Percentiles rank a stretch among this genome's conserved stretches.
phyloP scores from a whole-genome alignment of 2,888 invertebrate species.

The Himalopsyche kuldschensis region DNA sequence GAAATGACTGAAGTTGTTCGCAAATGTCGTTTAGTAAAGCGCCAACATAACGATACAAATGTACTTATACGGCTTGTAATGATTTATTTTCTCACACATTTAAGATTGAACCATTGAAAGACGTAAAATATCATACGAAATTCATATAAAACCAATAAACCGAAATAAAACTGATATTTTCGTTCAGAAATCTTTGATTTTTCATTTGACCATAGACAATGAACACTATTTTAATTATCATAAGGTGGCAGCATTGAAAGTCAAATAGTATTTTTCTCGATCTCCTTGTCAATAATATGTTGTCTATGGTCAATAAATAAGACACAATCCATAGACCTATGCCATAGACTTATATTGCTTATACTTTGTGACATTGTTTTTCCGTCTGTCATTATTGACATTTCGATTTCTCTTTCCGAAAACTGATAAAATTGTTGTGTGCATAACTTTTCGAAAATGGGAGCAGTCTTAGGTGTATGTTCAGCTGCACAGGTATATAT shows the following conservation, averaged over 20 bases:
- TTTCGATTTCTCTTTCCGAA: background rate
- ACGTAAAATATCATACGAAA: background rate
- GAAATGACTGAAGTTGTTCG: background rate
- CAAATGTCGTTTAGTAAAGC: background rate
- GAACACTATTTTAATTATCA: background rate
- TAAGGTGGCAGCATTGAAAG: background rate
- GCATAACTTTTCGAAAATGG: conserved; percentile 51
- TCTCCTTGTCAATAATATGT: background rate
- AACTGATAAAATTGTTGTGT: no score
- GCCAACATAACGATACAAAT: background rate
- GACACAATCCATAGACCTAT: no score
- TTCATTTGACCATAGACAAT: background rate
- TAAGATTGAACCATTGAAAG: background rate
- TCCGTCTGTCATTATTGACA: background rate
- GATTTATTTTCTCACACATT: no score
- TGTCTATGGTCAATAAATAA: no score
- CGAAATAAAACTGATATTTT: background rate
- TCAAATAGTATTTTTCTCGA: background rate
- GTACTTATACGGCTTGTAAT: background rate
- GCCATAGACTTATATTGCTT: no score
- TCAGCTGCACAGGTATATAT: conserved; percentile 63
- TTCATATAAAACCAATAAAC: background rate
- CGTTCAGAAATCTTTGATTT: no score
- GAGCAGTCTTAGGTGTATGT: conserved; percentile 65
- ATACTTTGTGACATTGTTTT: background rate